Percentiles rank a stretch among this genome's conserved stretches.
These are phyloP conservation scores for Pseudanteris insignis DNA, from an alignment of 2,888 invertebrate species.

Conservation along the genomic window DNA sequence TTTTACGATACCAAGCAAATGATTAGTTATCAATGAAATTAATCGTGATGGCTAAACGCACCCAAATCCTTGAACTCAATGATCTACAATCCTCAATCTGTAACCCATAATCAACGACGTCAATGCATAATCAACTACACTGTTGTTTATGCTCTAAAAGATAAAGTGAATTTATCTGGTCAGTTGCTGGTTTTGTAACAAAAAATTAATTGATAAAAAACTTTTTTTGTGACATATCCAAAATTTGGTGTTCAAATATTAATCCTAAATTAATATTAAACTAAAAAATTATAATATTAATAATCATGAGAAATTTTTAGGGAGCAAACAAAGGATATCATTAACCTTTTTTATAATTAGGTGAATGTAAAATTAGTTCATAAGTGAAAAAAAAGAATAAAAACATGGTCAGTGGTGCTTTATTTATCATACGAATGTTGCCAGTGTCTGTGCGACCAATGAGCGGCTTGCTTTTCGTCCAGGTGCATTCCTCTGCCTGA, in stretches of 20 bases:
- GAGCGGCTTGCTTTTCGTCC: conserved; percentile 6
- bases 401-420: neutral
- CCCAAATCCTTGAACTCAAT: conserved; percentile 7
- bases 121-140: neutral
- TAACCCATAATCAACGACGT: conserved; percentile 10
- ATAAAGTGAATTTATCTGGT: no score
- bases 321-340: no score
- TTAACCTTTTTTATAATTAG: no score
- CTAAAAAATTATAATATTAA: no score
- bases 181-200: no score
- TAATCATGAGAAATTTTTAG: no score
- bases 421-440: conserved; percentile 12
- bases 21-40: conserved; percentile 13
- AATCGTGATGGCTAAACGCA: neutral
- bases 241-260: no score
- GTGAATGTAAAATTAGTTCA: no score
- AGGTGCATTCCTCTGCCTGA: conserved; percentile 18
- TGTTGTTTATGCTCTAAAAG: conserved; percentile 2
- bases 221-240: no score
- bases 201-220: no score
- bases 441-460: conserved; percentile 24
- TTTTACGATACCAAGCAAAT: neutral
- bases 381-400: neutral
- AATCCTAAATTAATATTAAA: no score
- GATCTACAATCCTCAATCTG: conserved; percentile 22